Conservation (phyloP, 30 jellyfish, hydroid and myxozoan genomes). For the Nemopilema nomurai region DNA sequence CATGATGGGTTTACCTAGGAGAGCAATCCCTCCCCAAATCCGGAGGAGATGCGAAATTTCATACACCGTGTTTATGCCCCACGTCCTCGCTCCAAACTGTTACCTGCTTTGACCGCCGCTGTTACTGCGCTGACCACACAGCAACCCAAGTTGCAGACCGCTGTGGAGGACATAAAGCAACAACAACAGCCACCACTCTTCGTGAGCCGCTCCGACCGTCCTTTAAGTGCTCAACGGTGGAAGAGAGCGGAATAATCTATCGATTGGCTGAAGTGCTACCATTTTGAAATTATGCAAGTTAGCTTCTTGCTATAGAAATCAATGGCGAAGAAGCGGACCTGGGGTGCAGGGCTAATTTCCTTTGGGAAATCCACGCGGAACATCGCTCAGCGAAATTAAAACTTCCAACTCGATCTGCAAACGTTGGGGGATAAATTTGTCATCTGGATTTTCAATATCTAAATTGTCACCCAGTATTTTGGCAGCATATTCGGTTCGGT, state of each 20-base stretch:
- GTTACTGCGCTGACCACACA: slow-evolving; percentile 17
- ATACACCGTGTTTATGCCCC: slow-evolving; percentile 8
- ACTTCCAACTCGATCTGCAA: slow-evolving; percentile 4
- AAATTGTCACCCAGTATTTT: slow-evolving; percentile 6
- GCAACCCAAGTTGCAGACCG: slow-evolving; percentile 11
- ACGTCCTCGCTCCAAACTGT: background rate
- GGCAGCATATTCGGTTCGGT: slow-evolving; percentile 32
- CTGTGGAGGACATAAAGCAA: slow-evolving; percentile 13
- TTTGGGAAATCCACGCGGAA: too few species aligned
- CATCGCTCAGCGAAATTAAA: background rate
- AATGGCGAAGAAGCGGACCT: too few species aligned
- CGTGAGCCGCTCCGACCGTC: background rate
- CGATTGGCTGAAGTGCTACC: background rate
- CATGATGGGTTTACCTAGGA: slow-evolving; percentile 41
- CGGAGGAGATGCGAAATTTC: background rate
- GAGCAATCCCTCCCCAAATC: slow-evolving; percentile 17
- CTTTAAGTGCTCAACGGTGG: slow-evolving; percentile 4
- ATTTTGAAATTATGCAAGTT: too few species aligned
- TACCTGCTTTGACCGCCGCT: slow-evolving; percentile 11
- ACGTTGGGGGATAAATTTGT: too few species aligned
- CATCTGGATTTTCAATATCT: too few species aligned
- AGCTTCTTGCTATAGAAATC: too few species aligned
- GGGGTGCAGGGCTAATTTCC: too few species aligned
- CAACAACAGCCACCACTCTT: background rate
- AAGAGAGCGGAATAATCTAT: background rate